Base-by-base conservation (phyloP, 2,888 invertebrate genomes). In the Limnephilus marmoratus region DNA sequence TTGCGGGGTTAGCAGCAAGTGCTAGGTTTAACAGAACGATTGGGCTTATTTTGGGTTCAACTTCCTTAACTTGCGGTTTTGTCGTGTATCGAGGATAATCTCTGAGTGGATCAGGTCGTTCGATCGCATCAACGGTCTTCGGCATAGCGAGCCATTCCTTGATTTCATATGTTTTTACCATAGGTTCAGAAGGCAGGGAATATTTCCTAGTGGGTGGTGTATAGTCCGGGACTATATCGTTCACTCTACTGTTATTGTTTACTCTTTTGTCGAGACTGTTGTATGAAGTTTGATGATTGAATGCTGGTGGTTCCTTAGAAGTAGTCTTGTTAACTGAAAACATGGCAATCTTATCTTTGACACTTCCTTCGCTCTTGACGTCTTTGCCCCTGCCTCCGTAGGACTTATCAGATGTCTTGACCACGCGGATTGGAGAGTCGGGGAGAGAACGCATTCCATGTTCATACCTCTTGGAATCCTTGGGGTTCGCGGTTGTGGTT, bases 311-410 rank as follows among this genome's bases (percentile, higher is more conserved):
- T 41, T 91, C 90, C 7, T 91, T 90, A 68, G 91, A 90, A 12
- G 85, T 18, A 2, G 95, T 94, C 93, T 95, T 95, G 93, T 96
- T 96, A 94, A 96, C 97, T 85, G 98, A 98, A 95, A 98, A 98
- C 97, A 98, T 98, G 92, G 98, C 98, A 94, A 98, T 98, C 96
- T 98, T 98, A 94, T 98, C 98, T 94, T 97, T 97, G 91, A 98
- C 98, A 94, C 98, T 98, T 94, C 97, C 97, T 95, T 98, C 98
- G 93, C 98, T 98, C 94, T 97, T 97, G 94, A 98, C 98, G 95
- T 98, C 98, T 95, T 98, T 97, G 92, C 97, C 96, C 96, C 97
- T 95, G n/a, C 95, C 95, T n/a, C 95, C 95, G 93, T 97, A 95
- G 11, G 92, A 85, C 85, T 93, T 93, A 18, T 92, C 94, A 53